Evolutionary conservation across 2,888 invertebrate species (phyloP).

Genomic region (Selenia dentaria): DNA sequence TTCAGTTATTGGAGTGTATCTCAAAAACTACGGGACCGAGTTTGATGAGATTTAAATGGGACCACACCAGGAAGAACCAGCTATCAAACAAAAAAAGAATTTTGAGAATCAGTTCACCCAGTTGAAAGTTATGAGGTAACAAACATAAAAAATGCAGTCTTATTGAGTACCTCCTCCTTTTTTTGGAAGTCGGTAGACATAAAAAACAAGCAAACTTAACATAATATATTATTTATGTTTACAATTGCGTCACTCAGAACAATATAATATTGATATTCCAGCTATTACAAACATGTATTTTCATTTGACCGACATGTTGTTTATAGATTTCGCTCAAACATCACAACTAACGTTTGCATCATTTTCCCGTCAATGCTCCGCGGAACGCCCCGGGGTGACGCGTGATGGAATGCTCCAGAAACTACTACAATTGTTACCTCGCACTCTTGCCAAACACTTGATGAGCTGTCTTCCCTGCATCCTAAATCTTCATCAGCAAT

Average conservation of each 20-base stretch:
- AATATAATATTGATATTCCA: not conserved
- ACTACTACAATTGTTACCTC: conserved; percentile 20
- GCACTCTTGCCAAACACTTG: conserved; percentile 28
- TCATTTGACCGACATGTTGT: not conserved
- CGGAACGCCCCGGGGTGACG: conserved; percentile 15
- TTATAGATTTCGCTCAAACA: conserved; percentile 6
- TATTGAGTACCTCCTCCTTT: no score
- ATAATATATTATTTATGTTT: no score
- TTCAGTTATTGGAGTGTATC: no score
- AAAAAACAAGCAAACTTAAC: no score
- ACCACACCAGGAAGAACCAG: no score
- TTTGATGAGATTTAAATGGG: no score
- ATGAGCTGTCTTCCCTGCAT: conserved; percentile 16
- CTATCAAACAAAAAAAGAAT: no score
- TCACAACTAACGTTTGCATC: conserved; percentile 11
- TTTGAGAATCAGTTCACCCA: no score
- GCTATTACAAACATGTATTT: not conserved
- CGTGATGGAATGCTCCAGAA: conserved; percentile 33
- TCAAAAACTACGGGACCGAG: no score
- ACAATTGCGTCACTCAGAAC: not conserved
- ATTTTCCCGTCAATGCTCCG: conserved; percentile 16
- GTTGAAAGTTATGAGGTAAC: no score
- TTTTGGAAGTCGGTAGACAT: no score
- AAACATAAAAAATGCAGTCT: no score
- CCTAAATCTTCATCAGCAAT: conserved; percentile 1